Base-by-base conservation (phyloP, 1,140 invertebrate species). In the Grapholita molesta region DNA sequence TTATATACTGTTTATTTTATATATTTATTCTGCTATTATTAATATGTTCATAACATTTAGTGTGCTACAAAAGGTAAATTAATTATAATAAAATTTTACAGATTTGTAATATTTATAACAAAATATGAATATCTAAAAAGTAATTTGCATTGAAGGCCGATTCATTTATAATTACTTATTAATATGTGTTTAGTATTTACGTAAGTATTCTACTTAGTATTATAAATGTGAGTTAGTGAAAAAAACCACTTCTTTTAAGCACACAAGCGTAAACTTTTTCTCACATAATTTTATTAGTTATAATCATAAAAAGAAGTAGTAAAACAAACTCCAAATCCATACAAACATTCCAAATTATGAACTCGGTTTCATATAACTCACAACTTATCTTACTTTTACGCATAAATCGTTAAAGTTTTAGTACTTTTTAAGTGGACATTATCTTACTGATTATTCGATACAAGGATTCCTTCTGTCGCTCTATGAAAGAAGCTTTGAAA, bases 361-460 rank as follows among this genome's bases (percentile, higher is more conserved):
- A 64, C 53, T 67, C 35, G 55, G 53, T 52, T 69, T 33, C 32
- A n/a, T 57, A 70, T 78, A 73, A 71, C 35, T 74, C 69, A 57
- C n/a, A 65, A 64, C 23, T 80, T 88, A 88, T 86, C 85, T 67
- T 38, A 15, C 35, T 7, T 11, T 24, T 7, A 21, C n/a, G 7
- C 52, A 81, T 88, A 88, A 88, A 88, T 88, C 84, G 84, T 79
- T 77, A 61, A 71, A 73, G 64, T 78, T 84, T 84, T 79, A 86
- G 70, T 68, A 75, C 73, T 75, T 82, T 84, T 84, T 82, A 87
- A 87, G 83, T 81, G 83, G 73, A 24, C 72, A 79, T 75, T 85
- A 85, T 86, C 85, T 77, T 9, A 77, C 75, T 78, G 82, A 86
- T 84, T 84, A 78, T 71, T 18, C 15, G 32, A 70, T 52, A 86